Evolutionary conservation across 2,888 invertebrate species (phyloP).

Genomic region (Lithophane semibrunnea): DNA sequence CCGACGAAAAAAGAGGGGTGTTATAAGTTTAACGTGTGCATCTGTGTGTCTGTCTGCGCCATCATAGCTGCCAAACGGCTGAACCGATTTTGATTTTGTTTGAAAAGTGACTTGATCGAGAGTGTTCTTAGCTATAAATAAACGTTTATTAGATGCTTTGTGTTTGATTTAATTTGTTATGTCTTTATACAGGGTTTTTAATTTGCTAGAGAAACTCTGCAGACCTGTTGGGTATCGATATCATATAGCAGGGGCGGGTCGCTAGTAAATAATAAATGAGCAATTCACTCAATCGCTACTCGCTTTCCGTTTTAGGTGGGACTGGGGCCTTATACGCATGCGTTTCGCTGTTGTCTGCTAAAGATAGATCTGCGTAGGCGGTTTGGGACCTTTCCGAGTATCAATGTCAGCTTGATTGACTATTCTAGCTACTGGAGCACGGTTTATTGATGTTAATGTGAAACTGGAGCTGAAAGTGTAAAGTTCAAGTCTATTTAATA

Average conservation of each 20-base stretch:
- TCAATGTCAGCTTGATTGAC: constrained; percentile 44
- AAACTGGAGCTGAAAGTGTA: background rate
- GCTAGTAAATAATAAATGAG: background rate
- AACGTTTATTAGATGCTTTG: too few relatives aligned
- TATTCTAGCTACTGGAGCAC: background rate
- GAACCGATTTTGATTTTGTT: too few relatives aligned
- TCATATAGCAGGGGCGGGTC: background rate
- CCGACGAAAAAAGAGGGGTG: too few relatives aligned
- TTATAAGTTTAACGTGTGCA: too few relatives aligned
- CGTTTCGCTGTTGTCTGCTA: constrained; percentile 2
- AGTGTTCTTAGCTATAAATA: too few relatives aligned
- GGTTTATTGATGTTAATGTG: constrained; percentile 16
- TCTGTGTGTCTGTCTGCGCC: too few relatives aligned
- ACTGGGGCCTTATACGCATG: background rate
- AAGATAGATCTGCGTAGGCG: constrained; percentile 43
- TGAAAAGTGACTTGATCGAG: too few relatives aligned
- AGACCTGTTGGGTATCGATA: too few relatives aligned
- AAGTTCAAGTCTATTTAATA: constrained; percentile 1
- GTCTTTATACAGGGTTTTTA: background rate
- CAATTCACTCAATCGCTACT: background rate
- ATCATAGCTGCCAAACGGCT: too few relatives aligned
- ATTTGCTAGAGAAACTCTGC: too few relatives aligned
- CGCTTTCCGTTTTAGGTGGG: background rate
- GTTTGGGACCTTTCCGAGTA: constrained; percentile 21
- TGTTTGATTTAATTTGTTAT: background rate